Conservation (phyloP, 2,797 vertebrate genomes). For the Podarcis siculus region DNA sequence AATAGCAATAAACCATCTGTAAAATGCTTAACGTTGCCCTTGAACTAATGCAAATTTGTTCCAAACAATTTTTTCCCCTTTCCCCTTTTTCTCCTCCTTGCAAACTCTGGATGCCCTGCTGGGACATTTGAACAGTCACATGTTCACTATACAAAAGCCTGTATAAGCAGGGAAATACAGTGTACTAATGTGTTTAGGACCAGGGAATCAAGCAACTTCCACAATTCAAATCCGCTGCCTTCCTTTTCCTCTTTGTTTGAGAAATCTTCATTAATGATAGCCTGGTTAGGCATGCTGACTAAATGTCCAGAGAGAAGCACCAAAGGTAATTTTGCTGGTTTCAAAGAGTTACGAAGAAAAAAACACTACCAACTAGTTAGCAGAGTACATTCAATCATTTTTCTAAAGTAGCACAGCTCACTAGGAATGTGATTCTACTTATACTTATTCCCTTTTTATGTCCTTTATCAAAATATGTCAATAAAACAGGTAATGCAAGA, state of each 20-base stretch:
- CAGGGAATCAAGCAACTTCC: slow-evolving; percentile 58
- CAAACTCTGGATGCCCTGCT: slow-evolving; percentile 83
- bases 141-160: slow-evolving; percentile 84
- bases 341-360: slow-evolving; percentile 68
- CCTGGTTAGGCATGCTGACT: slow-evolving; percentile 67
- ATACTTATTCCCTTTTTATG: slow-evolving; percentile 5
- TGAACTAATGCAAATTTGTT: slow-evolving; percentile 86
- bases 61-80: slow-evolving; percentile 79
- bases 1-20: slow-evolving; percentile 90
- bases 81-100: slow-evolving; percentile 69
- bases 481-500: slow-evolving; percentile 14
- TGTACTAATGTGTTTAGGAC: slow-evolving; percentile 78
- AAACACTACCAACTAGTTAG: slow-evolving; percentile 25
- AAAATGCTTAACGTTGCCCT: slow-evolving; percentile 88
- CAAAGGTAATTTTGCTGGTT: slow-evolving; percentile 69
- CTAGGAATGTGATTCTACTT: slow-evolving; percentile 31
- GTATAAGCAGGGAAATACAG: slow-evolving; percentile 82
- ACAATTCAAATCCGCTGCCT: slow-evolving; percentile 59
- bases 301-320: slow-evolving; percentile 57
- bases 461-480: slow-evolving; percentile 21
- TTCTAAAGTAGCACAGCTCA: slow-evolving; percentile 53
- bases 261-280: slow-evolving; percentile 66
- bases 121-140: slow-evolving; percentile 87
- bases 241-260: slow-evolving; percentile 60
- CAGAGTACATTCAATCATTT: slow-evolving; percentile 39